phyloP scores from a whole-genome alignment of 2,797 vertebrate genomes.

The Gymnodraco acuticeps region DNA sequence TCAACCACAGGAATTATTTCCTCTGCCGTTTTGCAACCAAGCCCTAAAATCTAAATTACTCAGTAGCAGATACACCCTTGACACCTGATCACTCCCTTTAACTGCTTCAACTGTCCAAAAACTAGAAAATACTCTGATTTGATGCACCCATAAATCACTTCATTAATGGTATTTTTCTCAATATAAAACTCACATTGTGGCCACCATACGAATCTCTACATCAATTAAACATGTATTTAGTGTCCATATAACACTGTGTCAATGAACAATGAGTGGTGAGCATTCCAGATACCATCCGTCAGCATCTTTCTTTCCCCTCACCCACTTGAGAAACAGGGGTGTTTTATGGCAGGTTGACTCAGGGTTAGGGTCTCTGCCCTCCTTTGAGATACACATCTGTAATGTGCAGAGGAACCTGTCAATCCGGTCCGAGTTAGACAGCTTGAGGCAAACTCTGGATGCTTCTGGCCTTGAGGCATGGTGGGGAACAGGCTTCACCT shows the following conservation, averaged over 20 bases:
- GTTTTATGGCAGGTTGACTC: conserved; percentile 66
- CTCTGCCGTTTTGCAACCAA: conserved; percentile 63
- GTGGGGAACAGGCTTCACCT: no score
- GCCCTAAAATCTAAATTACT: conserved; percentile 80
- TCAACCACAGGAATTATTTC: conserved; percentile 70
- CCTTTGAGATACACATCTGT: conserved; percentile 68
- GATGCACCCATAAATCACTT: conserved; percentile 37
- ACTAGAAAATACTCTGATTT: conserved; percentile 18
- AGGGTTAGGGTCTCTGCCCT: conserved; percentile 44
- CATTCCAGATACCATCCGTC: conserved; percentile 9
- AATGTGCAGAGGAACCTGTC: conserved; percentile 58
- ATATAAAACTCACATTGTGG: conserved; percentile 16
- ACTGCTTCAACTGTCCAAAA: conserved; percentile 78
- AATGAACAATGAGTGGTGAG: background rate
- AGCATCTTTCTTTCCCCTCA: conserved; percentile 45
- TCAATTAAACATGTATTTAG: background rate
- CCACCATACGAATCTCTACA: background rate
- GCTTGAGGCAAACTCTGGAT: no score
- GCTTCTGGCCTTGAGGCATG: no score
- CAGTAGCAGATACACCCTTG: conserved; percentile 72
- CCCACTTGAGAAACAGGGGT: conserved; percentile 22
- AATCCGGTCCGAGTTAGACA: conserved; percentile 10
- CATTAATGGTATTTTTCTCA: conserved; percentile 20
- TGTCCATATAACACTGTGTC: background rate
- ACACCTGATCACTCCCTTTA: conserved; percentile 74